Percentiles rank a stretch among this genome's conserved stretches.
phyloP scores from a whole-genome alignment of 2,113 vertebrate genomes.

The Silurus asotus region DNA sequence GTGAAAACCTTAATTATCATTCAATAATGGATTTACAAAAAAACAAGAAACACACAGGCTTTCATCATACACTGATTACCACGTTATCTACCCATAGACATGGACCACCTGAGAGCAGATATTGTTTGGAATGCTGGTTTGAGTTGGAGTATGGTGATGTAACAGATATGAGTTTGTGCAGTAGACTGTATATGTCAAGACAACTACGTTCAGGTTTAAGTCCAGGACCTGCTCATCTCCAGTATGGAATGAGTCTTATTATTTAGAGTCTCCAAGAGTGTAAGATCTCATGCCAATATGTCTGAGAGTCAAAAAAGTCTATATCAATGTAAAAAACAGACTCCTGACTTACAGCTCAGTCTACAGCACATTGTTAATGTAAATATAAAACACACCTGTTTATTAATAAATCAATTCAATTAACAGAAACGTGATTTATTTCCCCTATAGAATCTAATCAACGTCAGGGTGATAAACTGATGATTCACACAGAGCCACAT shows the following conservation, averaged over 20 bases:
- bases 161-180: background rate
- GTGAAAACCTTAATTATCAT: background rate
- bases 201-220: background rate
- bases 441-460: too few relatives aligned
- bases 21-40: background rate
- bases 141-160: background rate
- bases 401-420: too few relatives aligned
- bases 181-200: background rate
- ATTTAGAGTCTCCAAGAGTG: too few relatives aligned
- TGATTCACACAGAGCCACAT: too few relatives aligned
- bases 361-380: too few relatives aligned
- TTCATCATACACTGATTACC: constrained; percentile 4
- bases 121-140: background rate
- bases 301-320: too few relatives aligned
- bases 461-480: too few relatives aligned
- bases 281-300: too few relatives aligned
- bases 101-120: background rate
- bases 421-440: too few relatives aligned
- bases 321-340: too few relatives aligned
- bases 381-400: too few relatives aligned
- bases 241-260: background rate
- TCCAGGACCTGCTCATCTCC: background rate
- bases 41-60: background rate
- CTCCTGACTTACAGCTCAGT: too few relatives aligned
- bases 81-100: background rate